These are phyloP conservation scores for Papilio demoleus DNA, from an alignment of 2,888 invertebrate genomes.

Conservation along the genomic window DNA sequence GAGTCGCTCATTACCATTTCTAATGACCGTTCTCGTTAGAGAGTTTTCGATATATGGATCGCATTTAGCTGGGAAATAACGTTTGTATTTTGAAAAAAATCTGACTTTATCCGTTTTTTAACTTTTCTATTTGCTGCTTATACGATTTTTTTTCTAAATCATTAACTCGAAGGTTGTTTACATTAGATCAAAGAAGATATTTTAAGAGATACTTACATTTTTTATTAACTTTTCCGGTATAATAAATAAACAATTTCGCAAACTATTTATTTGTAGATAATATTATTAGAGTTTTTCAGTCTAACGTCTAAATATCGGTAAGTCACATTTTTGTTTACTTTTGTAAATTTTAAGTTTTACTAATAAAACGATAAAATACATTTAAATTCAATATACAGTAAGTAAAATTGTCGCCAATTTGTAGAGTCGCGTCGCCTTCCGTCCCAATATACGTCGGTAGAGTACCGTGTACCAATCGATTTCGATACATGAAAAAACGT, in stretches of 20 bases:
- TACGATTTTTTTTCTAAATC: background rate
- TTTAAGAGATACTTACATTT: no score
- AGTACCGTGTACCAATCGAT: conserved; percentile 23
- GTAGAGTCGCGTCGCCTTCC: conserved; percentile 10
- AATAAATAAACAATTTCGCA: no score
- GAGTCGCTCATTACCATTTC: conserved; percentile 33
- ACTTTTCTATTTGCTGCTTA: background rate
- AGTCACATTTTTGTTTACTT: no score
- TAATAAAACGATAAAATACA: background rate
- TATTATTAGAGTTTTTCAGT: no score
- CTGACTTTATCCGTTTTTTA: background rate
- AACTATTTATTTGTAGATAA: no score
- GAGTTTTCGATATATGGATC: conserved; percentile 34
- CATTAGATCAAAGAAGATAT: background rate
- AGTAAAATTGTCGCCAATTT: conserved; percentile 23
- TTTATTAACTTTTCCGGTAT: no score
- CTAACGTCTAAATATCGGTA: no score
- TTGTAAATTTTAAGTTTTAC: no score
- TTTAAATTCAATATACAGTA: background rate
- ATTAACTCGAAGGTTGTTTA: background rate
- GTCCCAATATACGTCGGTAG: background rate
- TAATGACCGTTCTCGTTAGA: conserved; percentile 34
- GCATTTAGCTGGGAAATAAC: conserved; percentile 3
- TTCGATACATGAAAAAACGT: conserved; percentile 28
- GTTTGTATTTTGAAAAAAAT: conserved; percentile 3